Percentiles rank a stretch among this genome's conserved stretches.
Evolutionary conservation across 2,888 invertebrate species (phyloP).

Genomic region (Tiliacea citrago): DNA sequence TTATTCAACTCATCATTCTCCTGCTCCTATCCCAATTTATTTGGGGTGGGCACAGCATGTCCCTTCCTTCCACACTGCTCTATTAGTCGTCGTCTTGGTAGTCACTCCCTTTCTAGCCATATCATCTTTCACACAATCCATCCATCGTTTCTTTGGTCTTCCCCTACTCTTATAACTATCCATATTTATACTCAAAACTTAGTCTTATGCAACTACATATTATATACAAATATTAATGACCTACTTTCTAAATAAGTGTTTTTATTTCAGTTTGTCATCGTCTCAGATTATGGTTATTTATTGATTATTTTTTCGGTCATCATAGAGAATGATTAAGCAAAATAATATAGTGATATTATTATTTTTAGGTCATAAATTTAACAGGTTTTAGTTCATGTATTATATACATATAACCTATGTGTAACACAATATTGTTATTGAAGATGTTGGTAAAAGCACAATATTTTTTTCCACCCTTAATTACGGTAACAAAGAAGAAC

Average conservation of each 20-base stretch:
- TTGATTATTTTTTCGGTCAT: constrained; percentile 21
- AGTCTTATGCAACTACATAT: not conserved
- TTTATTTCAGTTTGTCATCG: constrained; percentile 26
- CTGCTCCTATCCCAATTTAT: too few species aligned
- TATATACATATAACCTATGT: not conserved
- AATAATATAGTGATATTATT: not conserved
- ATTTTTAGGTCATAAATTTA: not conserved
- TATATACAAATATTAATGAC: not conserved
- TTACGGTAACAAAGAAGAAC: not conserved
- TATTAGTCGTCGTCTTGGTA: too few species aligned
- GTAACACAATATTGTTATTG: not conserved
- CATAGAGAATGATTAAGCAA: constrained; percentile 11
- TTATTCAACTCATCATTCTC: not conserved
- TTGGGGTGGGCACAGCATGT: too few species aligned
- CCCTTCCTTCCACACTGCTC: too few species aligned
- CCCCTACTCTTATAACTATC: too few species aligned
- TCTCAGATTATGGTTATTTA: constrained; percentile 26
- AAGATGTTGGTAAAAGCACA: too few species aligned
- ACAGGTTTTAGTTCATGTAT: too few species aligned
- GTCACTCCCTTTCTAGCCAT: too few species aligned
- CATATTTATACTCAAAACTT: too few species aligned
- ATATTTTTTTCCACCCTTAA: not conserved
- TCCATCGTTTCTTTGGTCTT: too few species aligned
- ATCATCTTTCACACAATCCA: too few species aligned
- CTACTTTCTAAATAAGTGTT: constrained; percentile 3